Evolutionary conservation across 2,888 invertebrate genomes (phyloP).

Genomic region (Amblyjoppa proteus): DNA sequence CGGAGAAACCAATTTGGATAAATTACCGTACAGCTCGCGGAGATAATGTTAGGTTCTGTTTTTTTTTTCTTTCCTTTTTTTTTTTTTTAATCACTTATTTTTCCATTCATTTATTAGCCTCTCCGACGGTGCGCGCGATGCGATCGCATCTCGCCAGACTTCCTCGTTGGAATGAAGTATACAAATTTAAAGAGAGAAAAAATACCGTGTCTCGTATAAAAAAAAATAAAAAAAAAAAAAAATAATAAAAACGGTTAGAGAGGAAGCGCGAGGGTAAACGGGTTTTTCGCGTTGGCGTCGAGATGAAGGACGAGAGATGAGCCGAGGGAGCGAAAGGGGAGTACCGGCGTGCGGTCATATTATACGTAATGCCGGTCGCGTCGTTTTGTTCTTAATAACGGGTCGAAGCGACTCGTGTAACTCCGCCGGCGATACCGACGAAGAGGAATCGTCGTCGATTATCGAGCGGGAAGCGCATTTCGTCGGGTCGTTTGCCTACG

Average conservation of each 20-base stretch:
- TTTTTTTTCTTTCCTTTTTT: constrained; percentile 10
- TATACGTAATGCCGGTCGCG: constrained; percentile 61
- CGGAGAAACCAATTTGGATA: constrained; percentile 58
- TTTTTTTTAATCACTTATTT: constrained; percentile 20
- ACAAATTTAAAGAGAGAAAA: constrained; percentile 9
- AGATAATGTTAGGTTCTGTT: constrained; percentile 19
- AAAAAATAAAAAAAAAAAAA: constrained; percentile 11
- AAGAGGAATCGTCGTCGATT: constrained; percentile 59
- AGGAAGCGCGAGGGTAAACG: constrained; percentile 41
- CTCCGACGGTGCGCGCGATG: constrained; percentile 14
- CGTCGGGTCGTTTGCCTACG: constrained; percentile 24
- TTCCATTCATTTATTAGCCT: constrained; percentile 21
- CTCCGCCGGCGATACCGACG: constrained; percentile 63
- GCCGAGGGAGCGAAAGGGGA: constrained; percentile 50
- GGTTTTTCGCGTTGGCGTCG: constrained; percentile 51
- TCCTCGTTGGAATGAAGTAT: constrained; percentile 35
- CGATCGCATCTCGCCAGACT: constrained; percentile 17
- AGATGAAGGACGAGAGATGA: constrained; percentile 32
- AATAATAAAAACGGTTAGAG: constrained; percentile 24
- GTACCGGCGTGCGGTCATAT: constrained; percentile 61
- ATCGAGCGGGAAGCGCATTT: constrained; percentile 39
- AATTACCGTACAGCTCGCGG: constrained; percentile 50
- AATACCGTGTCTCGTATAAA: constrained; percentile 5
- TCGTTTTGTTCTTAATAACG: constrained; percentile 64
- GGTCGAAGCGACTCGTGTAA: constrained; percentile 43